phyloP scores from a whole-genome alignment of 2,113 vertebrate genomes.

The Channa argus region DNA sequence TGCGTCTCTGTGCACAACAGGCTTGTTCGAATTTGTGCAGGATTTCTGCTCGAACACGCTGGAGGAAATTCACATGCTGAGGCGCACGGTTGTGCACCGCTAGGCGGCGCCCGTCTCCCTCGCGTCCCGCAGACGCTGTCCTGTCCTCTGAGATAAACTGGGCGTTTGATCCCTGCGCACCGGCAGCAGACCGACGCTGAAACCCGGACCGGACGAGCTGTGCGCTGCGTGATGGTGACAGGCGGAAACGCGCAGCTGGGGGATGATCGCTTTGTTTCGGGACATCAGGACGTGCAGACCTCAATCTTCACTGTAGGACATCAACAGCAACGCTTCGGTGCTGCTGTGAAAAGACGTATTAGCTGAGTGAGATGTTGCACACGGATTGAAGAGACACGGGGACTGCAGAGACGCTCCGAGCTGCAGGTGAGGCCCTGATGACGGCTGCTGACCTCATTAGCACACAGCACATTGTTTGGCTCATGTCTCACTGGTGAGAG shows the following conservation, averaged over 20 bases:
- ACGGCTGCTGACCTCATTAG: too few species aligned
- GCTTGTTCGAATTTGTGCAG: too few species aligned
- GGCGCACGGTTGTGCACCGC: not conserved
- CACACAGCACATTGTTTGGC: too few species aligned
- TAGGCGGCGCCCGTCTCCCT: conserved; percentile 40
- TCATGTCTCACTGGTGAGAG: too few species aligned
- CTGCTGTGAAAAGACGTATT: not conserved
- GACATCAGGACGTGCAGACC: not conserved
- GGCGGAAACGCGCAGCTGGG: not conserved
- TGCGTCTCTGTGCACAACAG: too few species aligned
- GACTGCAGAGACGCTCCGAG: not conserved
- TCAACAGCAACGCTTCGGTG: conserved; percentile 1
- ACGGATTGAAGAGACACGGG: not conserved
- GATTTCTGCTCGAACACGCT: too few species aligned
- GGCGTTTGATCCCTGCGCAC: not conserved
- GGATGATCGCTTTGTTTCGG: conserved; percentile 5
- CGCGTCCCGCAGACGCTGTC: not conserved
- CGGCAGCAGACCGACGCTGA: not conserved
- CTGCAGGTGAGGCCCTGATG: conserved; percentile 56
- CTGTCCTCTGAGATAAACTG: conserved; percentile 35
- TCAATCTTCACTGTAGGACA: not conserved
- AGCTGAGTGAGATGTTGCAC: not conserved
- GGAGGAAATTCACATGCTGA: not conserved
- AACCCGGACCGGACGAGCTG: not conserved
- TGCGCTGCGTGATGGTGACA: not conserved